Evolutionary conservation across 2,113 vertebrate genomes (phyloP).

Genomic region (Ptilorrhoa leucosticta): DNA sequence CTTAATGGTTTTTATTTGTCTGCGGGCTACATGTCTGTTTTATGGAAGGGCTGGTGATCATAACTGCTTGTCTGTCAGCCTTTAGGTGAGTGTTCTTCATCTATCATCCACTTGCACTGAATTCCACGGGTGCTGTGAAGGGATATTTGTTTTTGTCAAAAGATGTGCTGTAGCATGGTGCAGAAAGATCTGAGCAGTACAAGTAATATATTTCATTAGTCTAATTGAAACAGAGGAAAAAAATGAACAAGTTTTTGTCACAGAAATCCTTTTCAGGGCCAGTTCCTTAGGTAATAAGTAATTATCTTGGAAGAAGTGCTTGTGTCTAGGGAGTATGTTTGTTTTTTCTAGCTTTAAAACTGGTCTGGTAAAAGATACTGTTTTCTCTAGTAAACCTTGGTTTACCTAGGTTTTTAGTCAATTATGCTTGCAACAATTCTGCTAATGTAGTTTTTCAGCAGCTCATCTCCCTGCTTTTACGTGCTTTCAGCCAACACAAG

Average conservation of each 20-base stretch:
- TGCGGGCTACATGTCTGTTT: neutral
- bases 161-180: neutral
- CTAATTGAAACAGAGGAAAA: neutral
- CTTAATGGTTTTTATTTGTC: neutral
- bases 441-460: neutral
- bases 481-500: neutral
- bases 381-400: neutral
- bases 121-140: neutral
- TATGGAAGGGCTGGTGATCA: neutral
- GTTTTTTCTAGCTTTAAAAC: neutral
- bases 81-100: neutral
- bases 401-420: neutral
- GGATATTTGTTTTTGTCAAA: neutral
- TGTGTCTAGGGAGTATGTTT: neutral
- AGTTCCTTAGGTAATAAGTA: neutral
- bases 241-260: neutral
- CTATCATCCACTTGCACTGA: neutral
- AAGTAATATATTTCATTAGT: neutral
- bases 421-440: neutral
- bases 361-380: neutral
- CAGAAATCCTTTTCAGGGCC: neutral
- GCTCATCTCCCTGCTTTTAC: neutral
- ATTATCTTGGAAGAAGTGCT: neutral
- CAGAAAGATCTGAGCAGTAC: neutral
- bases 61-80: neutral